A percentile compares a stretch with the other conserved stretches of the same genome.
phyloP scores from a whole-genome alignment of 2,888 invertebrate genomes.

The Drosophila austrosaltans region DNA sequence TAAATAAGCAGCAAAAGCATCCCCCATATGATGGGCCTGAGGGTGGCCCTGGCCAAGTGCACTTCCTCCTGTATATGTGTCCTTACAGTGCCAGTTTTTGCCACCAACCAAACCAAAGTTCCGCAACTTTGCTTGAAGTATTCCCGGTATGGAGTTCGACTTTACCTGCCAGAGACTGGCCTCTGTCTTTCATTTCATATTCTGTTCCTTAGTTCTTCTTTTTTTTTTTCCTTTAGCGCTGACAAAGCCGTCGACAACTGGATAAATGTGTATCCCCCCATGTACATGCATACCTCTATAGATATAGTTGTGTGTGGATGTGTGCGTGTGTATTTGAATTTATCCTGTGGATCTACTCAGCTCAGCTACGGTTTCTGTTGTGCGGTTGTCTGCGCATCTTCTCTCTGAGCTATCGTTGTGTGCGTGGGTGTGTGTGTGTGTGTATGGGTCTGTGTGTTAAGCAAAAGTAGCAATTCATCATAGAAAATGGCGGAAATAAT shows the following conservation, averaged over 20 bases:
- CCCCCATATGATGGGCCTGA: constrained; percentile 52
- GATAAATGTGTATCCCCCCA: constrained; percentile 68
- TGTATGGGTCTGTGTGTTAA: constrained; percentile 51
- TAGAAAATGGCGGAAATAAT: constrained; percentile 82
- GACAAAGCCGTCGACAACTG: constrained; percentile 73
- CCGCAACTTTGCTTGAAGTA: constrained; percentile 44
- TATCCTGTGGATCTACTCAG: constrained; percentile 21
- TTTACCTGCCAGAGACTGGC: constrained; percentile 62
- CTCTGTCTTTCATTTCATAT: constrained; percentile 23
- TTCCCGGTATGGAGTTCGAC: constrained; percentile 38
- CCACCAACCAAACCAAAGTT: constrained; percentile 42
- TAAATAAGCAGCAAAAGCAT: constrained; percentile 76
- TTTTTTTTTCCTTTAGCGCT: constrained; percentile 53
- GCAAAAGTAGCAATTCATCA: constrained; percentile 82
- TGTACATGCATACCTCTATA: constrained; percentile 1
- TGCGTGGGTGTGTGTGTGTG: constrained; percentile 11
- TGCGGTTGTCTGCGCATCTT: constrained; percentile 64
- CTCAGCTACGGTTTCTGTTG: constrained; percentile 20
- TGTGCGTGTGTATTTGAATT: constrained; percentile 11
- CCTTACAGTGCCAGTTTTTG: constrained; percentile 64
- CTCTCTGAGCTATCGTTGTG: constrained; percentile 33
- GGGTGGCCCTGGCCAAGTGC: constrained; percentile 55
- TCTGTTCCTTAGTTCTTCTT: constrained; percentile 32
- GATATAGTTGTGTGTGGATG: constrained; percentile 6
- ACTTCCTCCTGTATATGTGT: constrained; percentile 59